Evolutionary conservation across 1,140 invertebrate species (phyloP).

Genomic region (Holotrichia oblita): DNA sequence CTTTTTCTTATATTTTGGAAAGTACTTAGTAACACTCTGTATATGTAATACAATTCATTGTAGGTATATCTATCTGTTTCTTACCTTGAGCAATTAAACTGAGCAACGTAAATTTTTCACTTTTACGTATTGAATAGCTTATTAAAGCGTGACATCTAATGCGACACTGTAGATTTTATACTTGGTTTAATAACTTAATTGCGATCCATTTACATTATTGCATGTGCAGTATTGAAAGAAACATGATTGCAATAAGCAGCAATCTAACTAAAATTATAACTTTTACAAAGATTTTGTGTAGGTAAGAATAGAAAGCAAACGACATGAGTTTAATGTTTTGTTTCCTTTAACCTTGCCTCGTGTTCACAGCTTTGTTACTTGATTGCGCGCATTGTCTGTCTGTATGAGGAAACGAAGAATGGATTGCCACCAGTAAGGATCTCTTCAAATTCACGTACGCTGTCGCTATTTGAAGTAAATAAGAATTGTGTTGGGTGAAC

Average conservation of each 20-base stretch:
- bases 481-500: too few relatives aligned
- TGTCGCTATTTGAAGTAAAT: not conserved
- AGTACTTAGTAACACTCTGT: too few relatives aligned
- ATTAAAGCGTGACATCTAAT: too few relatives aligned
- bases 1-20: too few relatives aligned
- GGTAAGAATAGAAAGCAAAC: not conserved
- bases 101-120: too few relatives aligned
- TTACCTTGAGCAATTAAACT: too few relatives aligned
- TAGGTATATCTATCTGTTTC: too few relatives aligned
- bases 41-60: too few relatives aligned
- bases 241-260: not conserved
- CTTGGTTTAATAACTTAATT: too few relatives aligned
- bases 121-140: too few relatives aligned
- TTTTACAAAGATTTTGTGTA: not conserved
- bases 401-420: not conserved
- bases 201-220: not conserved
- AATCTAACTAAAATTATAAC: not conserved
- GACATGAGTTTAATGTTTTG: not conserved
- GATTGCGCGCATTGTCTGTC: not conserved
- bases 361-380: slow-evolving; percentile 1
- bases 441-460: not conserved
- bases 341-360: slow-evolving; percentile 11
- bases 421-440: not conserved
- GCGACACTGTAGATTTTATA: too few relatives aligned
- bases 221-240: not conserved